A percentile compares a stretch with the other conserved stretches of the same genome.
Conservation (phyloP, 2,888 invertebrate genomes). For the Ophion ellenae region DNA sequence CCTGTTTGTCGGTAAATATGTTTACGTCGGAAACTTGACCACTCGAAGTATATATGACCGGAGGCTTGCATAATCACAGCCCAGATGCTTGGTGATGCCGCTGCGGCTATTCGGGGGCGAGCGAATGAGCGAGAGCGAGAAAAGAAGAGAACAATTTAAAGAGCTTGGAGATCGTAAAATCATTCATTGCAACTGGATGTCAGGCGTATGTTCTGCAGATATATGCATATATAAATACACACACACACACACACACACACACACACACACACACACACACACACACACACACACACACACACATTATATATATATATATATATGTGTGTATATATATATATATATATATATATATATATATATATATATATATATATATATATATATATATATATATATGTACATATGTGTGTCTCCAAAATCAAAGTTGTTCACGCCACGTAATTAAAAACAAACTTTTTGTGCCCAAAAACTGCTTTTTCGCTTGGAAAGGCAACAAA, state of each 20-base stretch:
- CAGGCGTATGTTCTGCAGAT: neutral
- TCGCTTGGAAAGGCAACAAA: too few species aligned
- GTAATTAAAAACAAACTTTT: too few species aligned
- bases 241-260: too few species aligned
- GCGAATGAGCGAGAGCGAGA: neutral
- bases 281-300: too few species aligned
- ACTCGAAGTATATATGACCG: neutral
- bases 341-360: too few species aligned
- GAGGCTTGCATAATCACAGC: neutral
- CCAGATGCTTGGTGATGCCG: neutral
- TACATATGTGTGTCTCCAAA: neutral
- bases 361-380: too few species aligned
- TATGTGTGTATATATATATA: too few species aligned
- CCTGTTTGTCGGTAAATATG: neutral
- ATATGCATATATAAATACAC: neutral
- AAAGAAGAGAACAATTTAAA: neutral
- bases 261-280: too few species aligned
- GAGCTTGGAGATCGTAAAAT: conserved; percentile 22
- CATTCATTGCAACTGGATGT: conserved; percentile 36
- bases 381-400: neutral
- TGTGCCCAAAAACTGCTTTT: too few species aligned
- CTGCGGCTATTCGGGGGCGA: neutral
- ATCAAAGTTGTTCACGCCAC: too few species aligned
- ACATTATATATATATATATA: too few species aligned
- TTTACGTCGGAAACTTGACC: neutral